These are phyloP conservation scores for Helicorthomorpha holstii DNA, from an alignment of 1,140 invertebrate species.

Conservation along the genomic window DNA sequence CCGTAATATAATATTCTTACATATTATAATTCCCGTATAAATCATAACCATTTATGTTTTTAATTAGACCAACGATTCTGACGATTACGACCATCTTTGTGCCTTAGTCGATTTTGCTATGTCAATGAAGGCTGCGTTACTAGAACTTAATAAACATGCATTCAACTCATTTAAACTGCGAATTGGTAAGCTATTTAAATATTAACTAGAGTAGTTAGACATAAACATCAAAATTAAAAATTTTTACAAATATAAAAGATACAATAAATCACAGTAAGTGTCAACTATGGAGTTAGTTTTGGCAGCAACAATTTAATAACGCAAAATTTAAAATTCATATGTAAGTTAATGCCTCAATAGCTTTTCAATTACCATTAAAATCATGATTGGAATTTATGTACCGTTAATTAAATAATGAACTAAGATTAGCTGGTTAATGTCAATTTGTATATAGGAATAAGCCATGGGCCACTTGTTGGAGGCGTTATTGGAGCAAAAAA, in stretches of 20 bases:
- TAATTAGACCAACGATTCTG: conserved; percentile 31
- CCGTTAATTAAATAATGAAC: background rate
- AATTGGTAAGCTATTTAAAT: conserved; percentile 44
- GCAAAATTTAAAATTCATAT: too few relatives aligned
- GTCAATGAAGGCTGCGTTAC: conserved; percentile 69
- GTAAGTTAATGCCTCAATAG: background rate
- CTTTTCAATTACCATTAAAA: background rate
- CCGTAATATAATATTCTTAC: conserved; percentile 18
- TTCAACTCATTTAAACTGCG: conserved; percentile 93
- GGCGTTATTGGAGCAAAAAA: conserved; percentile 95
- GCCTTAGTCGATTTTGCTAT: conserved; percentile 85
- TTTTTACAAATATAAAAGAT: background rate
- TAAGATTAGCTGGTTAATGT: background rate
- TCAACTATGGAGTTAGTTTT: too few relatives aligned
- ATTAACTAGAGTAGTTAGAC: background rate
- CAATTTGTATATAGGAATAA: conserved; percentile 46
- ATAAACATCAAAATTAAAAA: background rate
- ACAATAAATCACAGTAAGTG: too few relatives aligned
- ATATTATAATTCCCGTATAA: conserved; percentile 6
- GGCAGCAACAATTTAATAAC: too few relatives aligned
- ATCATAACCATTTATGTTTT: background rate
- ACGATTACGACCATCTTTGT: conserved; percentile 55
- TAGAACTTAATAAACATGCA: conserved; percentile 87
- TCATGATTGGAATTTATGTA: background rate
- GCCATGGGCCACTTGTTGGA: conserved; percentile 82